Base-by-base conservation (phyloP, 2,113 vertebrate genomes). In the Tachysurus fulvidraco region DNA sequence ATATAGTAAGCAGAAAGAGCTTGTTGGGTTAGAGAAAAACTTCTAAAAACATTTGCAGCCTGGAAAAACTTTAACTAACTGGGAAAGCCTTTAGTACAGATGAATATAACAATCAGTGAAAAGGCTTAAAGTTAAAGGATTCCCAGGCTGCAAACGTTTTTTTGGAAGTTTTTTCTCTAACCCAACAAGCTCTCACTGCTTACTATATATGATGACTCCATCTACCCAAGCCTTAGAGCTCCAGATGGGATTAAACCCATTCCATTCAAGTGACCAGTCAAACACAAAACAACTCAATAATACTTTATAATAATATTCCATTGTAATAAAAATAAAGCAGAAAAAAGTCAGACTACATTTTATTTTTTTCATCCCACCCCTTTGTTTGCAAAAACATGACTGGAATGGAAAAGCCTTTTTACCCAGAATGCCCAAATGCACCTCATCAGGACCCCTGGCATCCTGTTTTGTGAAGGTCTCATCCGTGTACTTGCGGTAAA, bases 401-500 rank as follows among this genome's bases (percentile, higher is more conserved):
- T 50, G 23, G 21, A 52, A 52, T 64, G 7, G 3, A 52, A 9
- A 52, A 60, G 57, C 6, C 57, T 9, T 87, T 83, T 46, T 95
- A 96, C 98, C 98, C 78, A 99, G 71, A 84, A 99, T 96, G 89
- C 94, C 96, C 85, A 99, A 91, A 88, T 99, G 97, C 17, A 96
- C 86, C 59, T 98, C 95, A 44, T 88, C 85, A 0, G 94, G 86
- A 0, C 89, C 89, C 50, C 96, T 95, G 78, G 86, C 94, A 95
- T 97, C 90, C 64, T 91, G 80, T 95, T 90, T 0, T 55, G 88
- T 95, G 93, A 99, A 99, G 67, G 94, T 92, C 57, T 92, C 92
- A 0, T 95, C 93, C 0, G 94, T 95, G 89, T 98, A 98, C 88
- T 97, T 96, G 88, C 95, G 95, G 83, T 96, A 99, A 86, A 98